These are phyloP conservation scores for Bombus affinis DNA, from an alignment of 1,140 invertebrate genomes.

Conservation along the genomic window DNA sequence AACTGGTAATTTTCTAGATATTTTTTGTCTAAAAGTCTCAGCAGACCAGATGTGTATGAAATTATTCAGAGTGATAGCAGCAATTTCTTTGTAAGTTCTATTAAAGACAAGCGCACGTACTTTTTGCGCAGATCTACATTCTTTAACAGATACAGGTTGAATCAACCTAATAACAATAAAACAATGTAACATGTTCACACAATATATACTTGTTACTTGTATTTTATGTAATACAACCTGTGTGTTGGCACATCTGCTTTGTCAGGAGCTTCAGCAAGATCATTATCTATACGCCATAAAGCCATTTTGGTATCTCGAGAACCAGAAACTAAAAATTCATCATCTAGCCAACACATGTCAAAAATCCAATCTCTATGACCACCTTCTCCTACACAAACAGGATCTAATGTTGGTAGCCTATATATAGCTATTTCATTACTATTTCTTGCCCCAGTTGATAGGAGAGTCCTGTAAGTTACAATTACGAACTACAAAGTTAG, in stretches of 20 bases:
- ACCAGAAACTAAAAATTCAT: conserved; percentile 96
- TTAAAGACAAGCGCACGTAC: conserved; percentile 95
- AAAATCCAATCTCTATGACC: conserved; percentile 97
- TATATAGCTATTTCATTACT: conserved; percentile 97
- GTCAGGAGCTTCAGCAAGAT: conserved; percentile 84
- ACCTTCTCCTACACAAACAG: conserved; percentile 95
- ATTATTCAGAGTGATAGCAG: conserved; percentile 95
- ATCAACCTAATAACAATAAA: conserved; percentile 80
- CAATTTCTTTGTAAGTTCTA: conserved; percentile 92
- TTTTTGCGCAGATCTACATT: conserved; percentile 90
- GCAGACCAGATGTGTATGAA: conserved; percentile 96
- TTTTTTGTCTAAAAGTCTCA: conserved; percentile 91
- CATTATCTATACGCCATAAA: conserved; percentile 88
- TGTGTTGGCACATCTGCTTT: conserved; percentile 81
- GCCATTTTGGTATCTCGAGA: conserved; percentile 94
- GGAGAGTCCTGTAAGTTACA: conserved; percentile 84
- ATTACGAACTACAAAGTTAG: background rate
- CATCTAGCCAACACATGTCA: conserved; percentile 98
- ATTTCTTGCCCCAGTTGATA: conserved; percentile 96
- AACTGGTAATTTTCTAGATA: conserved; percentile 93
- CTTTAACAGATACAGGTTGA: conserved; percentile 88
- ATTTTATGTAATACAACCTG: conserved; percentile 60
- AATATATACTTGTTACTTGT: background rate
- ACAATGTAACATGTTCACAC: conserved; percentile 9
- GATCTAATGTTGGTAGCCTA: conserved; percentile 95